Evolutionary conservation across 2,797 vertebrate species (phyloP), one percentile per base, ranked within the genome.

Genomic region (Neoniphon sammara): DNA sequence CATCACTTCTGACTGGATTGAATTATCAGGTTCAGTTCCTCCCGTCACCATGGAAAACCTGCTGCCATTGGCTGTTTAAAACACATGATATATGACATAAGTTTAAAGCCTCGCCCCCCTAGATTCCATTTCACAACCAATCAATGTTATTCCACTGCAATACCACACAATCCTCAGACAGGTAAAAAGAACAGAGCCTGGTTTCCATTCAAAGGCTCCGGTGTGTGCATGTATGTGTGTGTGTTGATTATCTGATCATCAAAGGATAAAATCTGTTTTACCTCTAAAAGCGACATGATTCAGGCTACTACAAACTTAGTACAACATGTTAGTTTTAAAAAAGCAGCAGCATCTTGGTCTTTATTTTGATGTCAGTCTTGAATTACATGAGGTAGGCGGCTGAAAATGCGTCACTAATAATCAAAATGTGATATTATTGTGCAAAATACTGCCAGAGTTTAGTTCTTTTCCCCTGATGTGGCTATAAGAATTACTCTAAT

Each of bases 61-160:
- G 46, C 50, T 66, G 64, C 25, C n/a, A 50, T 23, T 74, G 70
- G 52, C 10, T 7, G 27, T 42, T 21, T 17, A 17, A 60, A 57
- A 58, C 49, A 31, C 61, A 56, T 18, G 15, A 42, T 21, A 1
- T 14, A 55, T 53, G 62, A 70, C 18, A 61, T 36, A 25, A 25
- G 2, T 30, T 50, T 23, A 0, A 50, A 69, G 36, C 5, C 69
- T 47, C 46, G 55, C 7, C 46, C 11, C 36, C 2, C 25, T 49
- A 46, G 18, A 54, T 49, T 50, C 73, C 12, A 47, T 57, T 58
- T 58, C 56, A 58, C 56, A n/a, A 62, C 62, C 47, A 44, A 61
- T 46, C 59, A 57, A 23, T 36, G 21, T 20, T 30, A 42, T 0
- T 14, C 30, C 39, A 15, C 14, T 23, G 36, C 31, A 34, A 60